Evolutionary conservation across 2,888 invertebrate species (phyloP), one percentile per base, ranked within the genome.

Genomic region (Netelia fuscicornis): DNA sequence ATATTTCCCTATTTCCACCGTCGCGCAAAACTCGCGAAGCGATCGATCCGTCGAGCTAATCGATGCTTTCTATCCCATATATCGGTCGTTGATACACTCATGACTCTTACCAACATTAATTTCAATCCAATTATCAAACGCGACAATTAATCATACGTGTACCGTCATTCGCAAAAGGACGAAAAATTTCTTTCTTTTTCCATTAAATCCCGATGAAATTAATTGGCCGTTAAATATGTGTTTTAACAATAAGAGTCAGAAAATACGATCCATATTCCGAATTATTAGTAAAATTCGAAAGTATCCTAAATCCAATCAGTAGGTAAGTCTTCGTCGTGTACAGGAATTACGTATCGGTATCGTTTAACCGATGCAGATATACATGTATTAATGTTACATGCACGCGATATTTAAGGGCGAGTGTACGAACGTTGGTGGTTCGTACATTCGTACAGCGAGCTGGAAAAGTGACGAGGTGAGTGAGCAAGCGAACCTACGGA

Each of bases 401-500:
- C 13, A 48, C 48, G 10, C 11, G 10, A 48, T 48, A 48, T 48
- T 13, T 48, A 48, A 48, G 13, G 13, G 48, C 48, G 48, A 48
- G 48, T 48, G 23, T 58, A 56, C 58, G 58, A 58, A 58, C 58
- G 58, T 10, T 20, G 58, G 20, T 42, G 65, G 72, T 62, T 37
- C 37, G 74, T 11, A 42, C 37, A 60, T 44, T 17, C 6, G 42
- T 58, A 25, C 20, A 11, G 58, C 0, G 52, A 52, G 68, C 20
- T 68, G 88, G n/a, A 88, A 86, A 84, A 86, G 71, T 80, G 79
- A 37, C 54, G 79, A 62, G 78, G 60, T 9, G 44, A 42, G 54
- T 62, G 77, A 68, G 54, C 20, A 58, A 20, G 75, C 44, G 48
- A 62, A n/a, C 54, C 54, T n/a, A 58, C 9, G 62, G n/a, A 10